A percentile compares a stretch with the other conserved stretches of the same genome.
Evolutionary conservation across 2,113 vertebrate species (phyloP).

Genomic region (Bos taurus): ARS-UCD2.0 NC_037329.1:122339001-122339500

Average conservation of each 20-base stretch:
- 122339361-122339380: not conserved
- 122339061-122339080: not conserved
- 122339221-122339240: not conserved
- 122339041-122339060: not conserved
- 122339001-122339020: not conserved
- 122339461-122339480: not conserved
- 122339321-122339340: not conserved
- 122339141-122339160: not conserved
- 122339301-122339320: not conserved
- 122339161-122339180: not conserved
- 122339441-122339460: not conserved
- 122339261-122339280: slow-evolving; percentile 11
- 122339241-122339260: not conserved
- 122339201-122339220: not conserved
- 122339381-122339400: not conserved
- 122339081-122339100: not conserved
- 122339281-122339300: not conserved
- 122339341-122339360: slow-evolving; percentile 13
- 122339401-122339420: not conserved
- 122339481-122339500: not conserved
- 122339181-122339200: not conserved
- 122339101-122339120: not conserved
- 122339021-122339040: not conserved
- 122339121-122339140: not conserved
- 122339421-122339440: not conserved